Percentiles rank a stretch among this genome's conserved stretches.
phyloP scores from a whole-genome alignment of 2,888 invertebrate genomes.

The Eupithecia subfuscata region DNA sequence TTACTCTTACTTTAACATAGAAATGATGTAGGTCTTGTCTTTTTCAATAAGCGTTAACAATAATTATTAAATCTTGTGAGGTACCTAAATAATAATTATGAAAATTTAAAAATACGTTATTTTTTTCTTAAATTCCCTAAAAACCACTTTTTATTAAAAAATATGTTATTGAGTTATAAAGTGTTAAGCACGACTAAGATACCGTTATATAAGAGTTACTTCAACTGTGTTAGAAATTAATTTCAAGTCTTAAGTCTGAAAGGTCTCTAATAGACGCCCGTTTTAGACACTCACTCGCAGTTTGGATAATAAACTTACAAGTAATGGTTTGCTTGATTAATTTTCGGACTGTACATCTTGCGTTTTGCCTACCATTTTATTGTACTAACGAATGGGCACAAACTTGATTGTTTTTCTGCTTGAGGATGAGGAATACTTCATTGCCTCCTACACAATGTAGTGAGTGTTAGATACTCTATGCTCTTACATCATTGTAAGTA shows the following conservation, averaged over 20 bases:
- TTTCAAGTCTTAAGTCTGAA: background rate
- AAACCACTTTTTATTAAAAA: too few relatives aligned
- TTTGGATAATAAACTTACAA: slow-evolving; percentile 28
- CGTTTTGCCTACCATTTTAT: background rate
- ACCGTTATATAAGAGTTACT: background rate
- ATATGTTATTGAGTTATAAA: too few relatives aligned
- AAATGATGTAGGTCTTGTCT: too few relatives aligned
- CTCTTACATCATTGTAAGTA: background rate
- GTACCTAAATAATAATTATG: background rate
- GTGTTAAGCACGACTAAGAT: background rate
- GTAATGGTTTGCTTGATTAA: slow-evolving; percentile 25
- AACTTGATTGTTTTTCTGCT: background rate
- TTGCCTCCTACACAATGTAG: background rate
- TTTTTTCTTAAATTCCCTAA: too few relatives aligned
- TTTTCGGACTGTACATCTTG: slow-evolving; percentile 17
- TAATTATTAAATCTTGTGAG: too few relatives aligned
- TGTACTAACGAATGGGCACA: background rate
- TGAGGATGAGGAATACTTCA: background rate
- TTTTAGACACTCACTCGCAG: slow-evolving; percentile 9
- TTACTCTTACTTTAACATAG: too few relatives aligned
- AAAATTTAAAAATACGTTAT: too few relatives aligned
- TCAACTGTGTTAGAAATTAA: background rate
- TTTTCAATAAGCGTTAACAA: too few relatives aligned
- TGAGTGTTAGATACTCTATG: background rate
- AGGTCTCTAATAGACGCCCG: slow-evolving; percentile 37